Percentiles rank a stretch among this genome's conserved stretches.
These are phyloP conservation scores for Manis pentadactyla DNA, from an alignment of 2,797 vertebrate species.

Conservation along the genomic window DNA sequence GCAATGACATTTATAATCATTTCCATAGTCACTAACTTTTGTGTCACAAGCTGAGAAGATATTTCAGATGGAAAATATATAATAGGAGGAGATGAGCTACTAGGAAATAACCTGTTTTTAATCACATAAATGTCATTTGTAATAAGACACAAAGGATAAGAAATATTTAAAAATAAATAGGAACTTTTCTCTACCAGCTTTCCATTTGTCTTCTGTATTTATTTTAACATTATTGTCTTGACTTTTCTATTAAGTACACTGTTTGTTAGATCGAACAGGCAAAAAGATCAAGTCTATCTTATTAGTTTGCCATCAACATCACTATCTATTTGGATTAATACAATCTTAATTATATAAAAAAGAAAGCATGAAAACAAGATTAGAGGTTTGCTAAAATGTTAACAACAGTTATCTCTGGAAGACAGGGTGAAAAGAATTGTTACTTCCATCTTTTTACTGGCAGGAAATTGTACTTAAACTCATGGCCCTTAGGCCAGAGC, in stretches of 20 bases:
- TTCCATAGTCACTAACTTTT: slow-evolving; percentile 75
- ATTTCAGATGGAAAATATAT: slow-evolving; percentile 69
- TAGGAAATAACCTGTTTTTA: slow-evolving; percentile 74
- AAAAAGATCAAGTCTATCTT: neutral
- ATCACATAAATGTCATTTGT: slow-evolving; percentile 57
- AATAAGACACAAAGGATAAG: slow-evolving; percentile 59
- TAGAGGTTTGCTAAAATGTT: slow-evolving; percentile 24
- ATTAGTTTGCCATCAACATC: neutral
- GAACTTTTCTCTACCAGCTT: slow-evolving; percentile 64
- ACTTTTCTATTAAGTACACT: slow-evolving; percentile 17
- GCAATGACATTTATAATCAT: slow-evolving; percentile 60
- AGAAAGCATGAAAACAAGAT: slow-evolving; percentile 32
- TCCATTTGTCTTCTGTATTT: slow-evolving; percentile 70
- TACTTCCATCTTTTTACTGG: neutral
- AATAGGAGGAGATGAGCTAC: slow-evolving; percentile 42
- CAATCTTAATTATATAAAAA: slow-evolving; percentile 3
- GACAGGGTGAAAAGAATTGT: neutral
- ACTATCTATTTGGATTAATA: slow-evolving; percentile 17
- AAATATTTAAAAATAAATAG: slow-evolving; percentile 69
- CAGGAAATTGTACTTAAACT: slow-evolving; percentile 33
- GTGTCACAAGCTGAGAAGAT: slow-evolving; percentile 66
- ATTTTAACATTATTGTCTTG: slow-evolving; percentile 56
- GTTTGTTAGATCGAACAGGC: neutral
- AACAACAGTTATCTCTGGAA: neutral
- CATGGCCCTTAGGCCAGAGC: neutral